Evolutionary conservation across 2,888 invertebrate genomes (phyloP), one percentile per base, ranked within the genome.

Genomic region (Danaus chrysippus): DNA sequence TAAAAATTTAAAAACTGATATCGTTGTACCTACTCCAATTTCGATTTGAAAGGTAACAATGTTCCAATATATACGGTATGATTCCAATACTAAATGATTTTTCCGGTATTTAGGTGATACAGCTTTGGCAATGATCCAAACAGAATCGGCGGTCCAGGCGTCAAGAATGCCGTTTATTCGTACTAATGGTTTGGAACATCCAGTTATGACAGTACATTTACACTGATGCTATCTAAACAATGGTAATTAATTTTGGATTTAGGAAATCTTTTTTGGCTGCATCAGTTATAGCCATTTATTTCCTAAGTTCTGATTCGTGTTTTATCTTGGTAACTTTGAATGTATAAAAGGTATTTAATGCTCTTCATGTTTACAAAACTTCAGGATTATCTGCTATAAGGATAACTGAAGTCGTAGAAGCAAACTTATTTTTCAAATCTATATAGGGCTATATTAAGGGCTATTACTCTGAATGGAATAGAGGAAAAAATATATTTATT

Each of bases 171-270:
- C 66, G 63, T 66, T 65, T 67, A 67, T 66, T 63, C 63, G 67
- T 64, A 63, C 69, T 83, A 82, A 85, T 84, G 84, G 81, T 71
- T 71, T 71, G 77, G 79, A 80, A 81, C 78, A 75, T 73, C 76
- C 76, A 83, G 79, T 83, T 84, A 83, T 84, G 82, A 82, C 80
- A 81, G 77, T 77, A 77, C 75, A 66, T 72, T 71, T 73, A 68
- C 70, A 68, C 58, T 61, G 68, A 71, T 71, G 69, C 61, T 66
- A 71, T 70, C 69, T 67, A 68, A 67, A 66, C 63, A 64, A 63
- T 61, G 17, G 58, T 61, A 64, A 68, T 59, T 54, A 63, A 69
- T 60, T 67, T 63, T 56, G 44, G 55, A 63, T 59, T 34, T 17
- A 3, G 55, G 54, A 65, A 69, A 63, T 55, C 62, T 65, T 64